These are phyloP conservation scores for Lycaena phlaeas DNA, from an alignment of 2,888 invertebrate species.

Conservation along the genomic window DNA sequence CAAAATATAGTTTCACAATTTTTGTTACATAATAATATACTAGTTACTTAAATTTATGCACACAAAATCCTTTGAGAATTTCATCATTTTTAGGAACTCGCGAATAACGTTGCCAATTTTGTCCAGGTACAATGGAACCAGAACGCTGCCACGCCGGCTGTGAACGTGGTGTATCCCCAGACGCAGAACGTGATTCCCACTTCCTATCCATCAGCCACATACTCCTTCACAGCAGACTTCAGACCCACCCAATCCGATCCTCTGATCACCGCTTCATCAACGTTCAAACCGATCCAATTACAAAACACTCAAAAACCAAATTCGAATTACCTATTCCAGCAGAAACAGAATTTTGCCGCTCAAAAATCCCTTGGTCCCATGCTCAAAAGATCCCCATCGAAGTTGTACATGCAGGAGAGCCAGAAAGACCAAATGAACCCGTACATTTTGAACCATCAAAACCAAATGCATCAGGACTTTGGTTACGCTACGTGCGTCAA, in stretches of 20 bases:
- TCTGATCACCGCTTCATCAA: conserved; percentile 64
- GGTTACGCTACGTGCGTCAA: conserved; percentile 51
- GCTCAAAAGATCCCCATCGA: conserved; percentile 58
- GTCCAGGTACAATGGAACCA: conserved; percentile 87
- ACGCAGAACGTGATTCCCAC: conserved; percentile 76
- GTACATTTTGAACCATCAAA: conserved; percentile 51
- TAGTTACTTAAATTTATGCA: too few relatives aligned
- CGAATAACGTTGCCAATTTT: too few relatives aligned
- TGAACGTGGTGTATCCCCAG: conserved; percentile 77
- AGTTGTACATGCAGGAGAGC: conserved; percentile 41
- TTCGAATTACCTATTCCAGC: conserved; percentile 54
- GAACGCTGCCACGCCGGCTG: conserved; percentile 73
- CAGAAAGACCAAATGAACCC: conserved; percentile 53
- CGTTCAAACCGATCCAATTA: conserved; percentile 72
- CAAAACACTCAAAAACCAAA: conserved; percentile 54
- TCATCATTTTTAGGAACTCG: too few relatives aligned
- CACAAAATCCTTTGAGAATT: too few relatives aligned
- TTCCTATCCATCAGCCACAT: conserved; percentile 80
- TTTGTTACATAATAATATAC: too few relatives aligned
- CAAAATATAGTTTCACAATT: too few relatives aligned
- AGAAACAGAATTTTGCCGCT: conserved; percentile 44
- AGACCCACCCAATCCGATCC: conserved; percentile 76
- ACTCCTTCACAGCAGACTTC: conserved; percentile 89
- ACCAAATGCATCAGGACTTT: conserved; percentile 56
- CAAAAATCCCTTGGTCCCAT: conserved; percentile 38